phyloP scores from a whole-genome alignment of 2,113 vertebrate genomes.

The Microtus richardsoni region DNA sequence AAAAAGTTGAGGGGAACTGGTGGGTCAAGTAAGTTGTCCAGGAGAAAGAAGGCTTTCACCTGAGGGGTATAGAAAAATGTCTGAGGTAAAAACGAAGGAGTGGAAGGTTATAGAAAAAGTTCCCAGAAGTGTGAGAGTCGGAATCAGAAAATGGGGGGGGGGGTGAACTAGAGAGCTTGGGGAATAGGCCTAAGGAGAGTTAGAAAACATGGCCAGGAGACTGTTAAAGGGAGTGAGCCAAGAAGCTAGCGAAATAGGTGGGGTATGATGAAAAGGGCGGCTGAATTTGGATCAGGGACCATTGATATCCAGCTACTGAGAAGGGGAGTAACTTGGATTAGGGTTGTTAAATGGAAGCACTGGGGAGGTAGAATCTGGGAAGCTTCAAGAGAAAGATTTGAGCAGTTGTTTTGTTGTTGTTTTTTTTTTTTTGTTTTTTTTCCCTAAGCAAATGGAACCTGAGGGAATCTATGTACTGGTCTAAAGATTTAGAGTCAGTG shows the following conservation, averaged over 20 bases:
- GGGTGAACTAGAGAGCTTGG: neutral
- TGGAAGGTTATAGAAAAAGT: constrained; percentile 62
- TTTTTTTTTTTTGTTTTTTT: neutral
- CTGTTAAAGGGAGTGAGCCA: neutral
- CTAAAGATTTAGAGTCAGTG: constrained; percentile 20
- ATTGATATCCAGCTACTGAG: neutral
- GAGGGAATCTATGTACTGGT: neutral
- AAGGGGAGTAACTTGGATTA: neutral
- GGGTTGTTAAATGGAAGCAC: neutral
- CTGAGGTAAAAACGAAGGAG: neutral
- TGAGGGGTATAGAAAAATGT: neutral
- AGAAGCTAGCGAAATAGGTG: neutral
- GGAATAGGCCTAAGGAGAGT: neutral
- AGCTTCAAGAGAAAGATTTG: constrained; percentile 10
- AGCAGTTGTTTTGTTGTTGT: neutral
- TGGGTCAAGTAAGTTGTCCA: neutral
- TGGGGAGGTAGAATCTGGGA: neutral
- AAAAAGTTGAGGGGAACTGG: constrained; percentile 67
- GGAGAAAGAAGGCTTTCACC: neutral
- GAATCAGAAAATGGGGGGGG: neutral
- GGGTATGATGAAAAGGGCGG: neutral
- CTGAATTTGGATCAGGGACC: neutral
- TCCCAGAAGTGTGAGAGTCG: neutral
- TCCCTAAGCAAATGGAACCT: neutral
- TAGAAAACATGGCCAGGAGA: neutral